Evolutionary conservation across 2,888 invertebrate genomes (phyloP).

Genomic region (Perdita meconis): DNA sequence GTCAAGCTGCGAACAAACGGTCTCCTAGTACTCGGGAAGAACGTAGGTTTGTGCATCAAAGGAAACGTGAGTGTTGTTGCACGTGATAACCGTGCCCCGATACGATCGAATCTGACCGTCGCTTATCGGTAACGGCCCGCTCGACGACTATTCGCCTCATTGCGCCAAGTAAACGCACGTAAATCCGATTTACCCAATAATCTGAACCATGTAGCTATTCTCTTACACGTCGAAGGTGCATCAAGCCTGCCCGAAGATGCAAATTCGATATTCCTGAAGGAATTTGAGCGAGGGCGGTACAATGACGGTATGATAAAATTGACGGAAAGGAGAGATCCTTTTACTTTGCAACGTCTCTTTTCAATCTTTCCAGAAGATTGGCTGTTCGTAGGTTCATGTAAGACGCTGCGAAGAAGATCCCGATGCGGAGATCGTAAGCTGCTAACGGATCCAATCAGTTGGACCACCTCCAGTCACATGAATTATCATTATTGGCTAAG

Average conservation of each 20-base stretch:
- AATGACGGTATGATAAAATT: too few relatives aligned
- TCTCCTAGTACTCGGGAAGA: constrained; percentile 21
- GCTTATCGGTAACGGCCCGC: constrained; percentile 64
- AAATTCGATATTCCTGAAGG: neutral
- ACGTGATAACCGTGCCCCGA: constrained; percentile 57
- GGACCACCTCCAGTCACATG: too few relatives aligned
- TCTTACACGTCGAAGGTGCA: constrained; percentile 13
- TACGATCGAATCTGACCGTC: constrained; percentile 60
- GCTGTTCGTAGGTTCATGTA: too few relatives aligned
- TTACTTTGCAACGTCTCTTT: too few relatives aligned
- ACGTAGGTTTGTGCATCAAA: constrained; percentile 36
- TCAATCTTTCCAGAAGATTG: too few relatives aligned
- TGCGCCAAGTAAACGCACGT: constrained; percentile 70
- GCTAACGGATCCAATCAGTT: too few relatives aligned
- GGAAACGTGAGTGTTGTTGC: constrained; percentile 46
- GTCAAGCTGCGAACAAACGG: constrained; percentile 31
- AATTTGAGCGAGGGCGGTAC: neutral
- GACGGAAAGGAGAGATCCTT: too few relatives aligned
- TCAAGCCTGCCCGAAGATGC: neutral
- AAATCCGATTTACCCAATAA: constrained; percentile 71
- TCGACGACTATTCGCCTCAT: constrained; percentile 62
- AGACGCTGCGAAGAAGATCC: too few relatives aligned
- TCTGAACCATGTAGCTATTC: constrained; percentile 64
- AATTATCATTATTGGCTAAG: too few relatives aligned
- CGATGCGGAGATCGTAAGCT: too few relatives aligned